Base-by-base conservation (phyloP, 2,888 invertebrate genomes). In the Linnaemya tessellans region DNA sequence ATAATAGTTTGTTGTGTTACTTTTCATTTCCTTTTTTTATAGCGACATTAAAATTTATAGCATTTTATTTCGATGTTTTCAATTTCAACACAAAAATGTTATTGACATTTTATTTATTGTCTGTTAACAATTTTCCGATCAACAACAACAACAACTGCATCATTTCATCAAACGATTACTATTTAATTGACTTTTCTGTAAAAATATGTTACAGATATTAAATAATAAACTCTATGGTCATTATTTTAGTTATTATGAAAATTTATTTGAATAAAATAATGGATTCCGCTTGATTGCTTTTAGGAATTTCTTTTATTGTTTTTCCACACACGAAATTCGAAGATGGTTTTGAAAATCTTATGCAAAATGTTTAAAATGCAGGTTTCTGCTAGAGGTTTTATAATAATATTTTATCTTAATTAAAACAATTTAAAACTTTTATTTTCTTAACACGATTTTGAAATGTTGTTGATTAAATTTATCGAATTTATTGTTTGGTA, bases 31-130 rank as follows among this genome's bases (percentile, higher is more conserved):
- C 15, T 49, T 35, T 68, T n/a, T 51, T 51, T 51, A 51, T 62
- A 68, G 35, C 64, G 84, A 84, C 84, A 84, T 81, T 85, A 85
- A 82, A 79, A 82, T 85, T 85, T 74, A 81, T 81, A 70, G 68
- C 64, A 51, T 78, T 81, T 78, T 68, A 49, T 51, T 62, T 79
- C 15, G 13, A 60, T 22, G 20, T 25, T 80, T 77, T 58, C 56
- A 20, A 30, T 18, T 78, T 35, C 68, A 64, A 56, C 54, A 51
- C 60, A 38, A 60, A 73, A 65, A 73, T 73, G 49, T 51, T 54
- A 73, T 67, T 74, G 73, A 54, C 77, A 79, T 85, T 80, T 71
- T 56, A 58, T 51, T 41, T 65, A 30, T 43, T 60, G 51, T 70
- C 18, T 70, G n/a, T 58, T 46, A 43, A 68, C 60, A 43, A 41